These are phyloP conservation scores for Anguilla rostrata DNA, from an alignment of 2,113 vertebrate species.

Conservation along the genomic window DNA sequence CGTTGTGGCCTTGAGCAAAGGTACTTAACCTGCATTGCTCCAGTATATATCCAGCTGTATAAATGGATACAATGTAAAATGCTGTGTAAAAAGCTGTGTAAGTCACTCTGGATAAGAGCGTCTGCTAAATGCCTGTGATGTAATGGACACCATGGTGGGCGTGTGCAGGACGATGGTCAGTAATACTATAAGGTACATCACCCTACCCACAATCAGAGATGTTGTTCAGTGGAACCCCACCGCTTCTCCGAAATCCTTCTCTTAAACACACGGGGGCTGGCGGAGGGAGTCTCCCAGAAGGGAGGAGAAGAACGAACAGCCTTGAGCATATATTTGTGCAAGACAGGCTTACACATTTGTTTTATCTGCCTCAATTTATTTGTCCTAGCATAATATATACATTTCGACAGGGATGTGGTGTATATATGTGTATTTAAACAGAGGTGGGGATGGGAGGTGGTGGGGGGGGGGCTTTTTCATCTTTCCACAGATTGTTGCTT, in stretches of 20 bases:
- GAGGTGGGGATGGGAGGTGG: slow-evolving; percentile 1
- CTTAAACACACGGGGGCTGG: neutral
- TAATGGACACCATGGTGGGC: neutral
- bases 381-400: slow-evolving; percentile 21
- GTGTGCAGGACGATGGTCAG: neutral
- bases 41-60: too few species aligned
- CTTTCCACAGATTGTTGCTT: neutral
- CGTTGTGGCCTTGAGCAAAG: too few species aligned
- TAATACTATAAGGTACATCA: neutral
- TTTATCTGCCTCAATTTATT: slow-evolving; percentile 24
- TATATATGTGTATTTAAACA: slow-evolving; percentile 41
- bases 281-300: neutral
- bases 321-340: slow-evolving; percentile 15
- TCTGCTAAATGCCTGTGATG: too few species aligned
- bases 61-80: too few species aligned
- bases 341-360: slow-evolving; percentile 5
- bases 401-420: slow-evolving; percentile 15
- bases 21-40: too few species aligned
- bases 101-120: too few species aligned
- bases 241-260: neutral
- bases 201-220: neutral
- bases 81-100: too few species aligned
- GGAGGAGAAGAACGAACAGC: neutral
- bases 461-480: neutral
- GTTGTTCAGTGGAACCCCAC: neutral